A percentile compares a stretch with the other conserved stretches of the same genome.
These are phyloP conservation scores for Zele albiditarsus DNA, from an alignment of 2,888 invertebrate genomes.

Conservation along the genomic window DNA sequence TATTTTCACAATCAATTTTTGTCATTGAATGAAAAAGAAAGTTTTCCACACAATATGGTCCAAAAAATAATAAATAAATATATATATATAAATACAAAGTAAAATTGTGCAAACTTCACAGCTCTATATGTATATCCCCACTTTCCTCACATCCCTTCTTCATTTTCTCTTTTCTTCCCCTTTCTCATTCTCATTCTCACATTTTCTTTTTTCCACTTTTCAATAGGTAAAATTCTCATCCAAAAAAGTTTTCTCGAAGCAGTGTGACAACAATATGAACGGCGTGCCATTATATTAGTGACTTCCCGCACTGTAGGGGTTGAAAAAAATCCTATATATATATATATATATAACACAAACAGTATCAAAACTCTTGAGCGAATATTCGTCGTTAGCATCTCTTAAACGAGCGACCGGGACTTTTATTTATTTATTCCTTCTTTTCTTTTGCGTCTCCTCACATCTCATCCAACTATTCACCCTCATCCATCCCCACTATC, in stretches of 20 bases:
- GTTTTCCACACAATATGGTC: no score
- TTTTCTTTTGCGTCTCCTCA: not conserved
- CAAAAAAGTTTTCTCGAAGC: constrained; percentile 3
- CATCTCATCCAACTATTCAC: not conserved
- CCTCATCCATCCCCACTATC: not conserved
- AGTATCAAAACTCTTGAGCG: constrained; percentile 38
- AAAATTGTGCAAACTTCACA: not conserved
- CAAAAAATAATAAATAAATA: not conserved
- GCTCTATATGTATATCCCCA: no score
- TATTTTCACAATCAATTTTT: no score
- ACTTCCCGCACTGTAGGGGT: not conserved
- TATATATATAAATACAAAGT: not conserved
- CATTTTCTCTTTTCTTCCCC: not conserved
- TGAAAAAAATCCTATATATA: not conserved
- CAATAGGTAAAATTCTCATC: not conserved
- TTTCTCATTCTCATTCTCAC: not conserved
- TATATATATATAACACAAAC: constrained; percentile 20
- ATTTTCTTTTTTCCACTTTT: not conserved
- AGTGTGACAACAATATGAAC: constrained; percentile 2
- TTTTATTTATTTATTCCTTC: constrained; percentile 19
- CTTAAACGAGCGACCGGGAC: constrained; percentile 42
- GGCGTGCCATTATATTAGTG: not conserved
- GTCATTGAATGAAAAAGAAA: no score
- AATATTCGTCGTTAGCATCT: constrained; percentile 44
- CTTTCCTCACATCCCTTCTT: no score